A percentile compares a stretch with the other conserved stretches of the same genome.
phyloP scores from a whole-genome alignment of 2,888 invertebrate genomes.

The Bellardia bayeri region DNA sequence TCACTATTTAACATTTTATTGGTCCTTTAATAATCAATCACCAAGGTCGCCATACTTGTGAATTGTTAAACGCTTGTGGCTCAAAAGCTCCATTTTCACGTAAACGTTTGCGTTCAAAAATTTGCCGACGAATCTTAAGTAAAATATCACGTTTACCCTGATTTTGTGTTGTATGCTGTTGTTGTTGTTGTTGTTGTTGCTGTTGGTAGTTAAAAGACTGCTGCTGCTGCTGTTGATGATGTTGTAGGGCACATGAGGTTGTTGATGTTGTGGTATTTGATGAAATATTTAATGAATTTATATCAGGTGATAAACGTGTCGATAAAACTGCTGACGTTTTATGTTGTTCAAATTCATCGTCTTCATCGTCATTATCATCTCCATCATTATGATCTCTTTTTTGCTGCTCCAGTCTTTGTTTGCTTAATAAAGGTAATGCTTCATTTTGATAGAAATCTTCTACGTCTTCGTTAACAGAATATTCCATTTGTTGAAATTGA shows the following conservation, averaged over 20 bases:
- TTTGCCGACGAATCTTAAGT: slow-evolving; percentile 82
- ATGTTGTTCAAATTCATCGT: slow-evolving; percentile 22
- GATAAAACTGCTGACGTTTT: slow-evolving; percentile 47
- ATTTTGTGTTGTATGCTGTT: slow-evolving; percentile 60
- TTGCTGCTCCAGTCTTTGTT: slow-evolving; percentile 22
- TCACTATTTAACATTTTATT: slow-evolving; percentile 16
- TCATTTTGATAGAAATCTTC: slow-evolving; percentile 59
- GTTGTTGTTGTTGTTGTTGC: slow-evolving; percentile 26
- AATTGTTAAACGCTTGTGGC: slow-evolving; percentile 75
- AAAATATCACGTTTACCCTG: slow-evolving; percentile 79
- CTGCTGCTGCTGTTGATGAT: slow-evolving; percentile 49
- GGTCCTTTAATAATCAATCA: slow-evolving; percentile 64
- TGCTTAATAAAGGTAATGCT: slow-evolving; percentile 58
- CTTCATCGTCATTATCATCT: not conserved
- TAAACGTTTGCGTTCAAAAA: slow-evolving; percentile 82
- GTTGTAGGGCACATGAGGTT: slow-evolving; percentile 66
- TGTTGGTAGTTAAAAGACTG: slow-evolving; percentile 29
- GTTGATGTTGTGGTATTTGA: slow-evolving; percentile 22
- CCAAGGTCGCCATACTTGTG: slow-evolving; percentile 82
- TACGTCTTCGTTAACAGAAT: slow-evolving; percentile 34
- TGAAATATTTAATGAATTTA: slow-evolving; percentile 69
- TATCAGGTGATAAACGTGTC: slow-evolving; percentile 68
- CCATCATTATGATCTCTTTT: not conserved
- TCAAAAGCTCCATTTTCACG: slow-evolving; percentile 78
- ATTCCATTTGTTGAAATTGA: slow-evolving; percentile 58